phyloP scores from a whole-genome alignment of 2,797 vertebrate genomes.

The Helarctos malayanus region DNA sequence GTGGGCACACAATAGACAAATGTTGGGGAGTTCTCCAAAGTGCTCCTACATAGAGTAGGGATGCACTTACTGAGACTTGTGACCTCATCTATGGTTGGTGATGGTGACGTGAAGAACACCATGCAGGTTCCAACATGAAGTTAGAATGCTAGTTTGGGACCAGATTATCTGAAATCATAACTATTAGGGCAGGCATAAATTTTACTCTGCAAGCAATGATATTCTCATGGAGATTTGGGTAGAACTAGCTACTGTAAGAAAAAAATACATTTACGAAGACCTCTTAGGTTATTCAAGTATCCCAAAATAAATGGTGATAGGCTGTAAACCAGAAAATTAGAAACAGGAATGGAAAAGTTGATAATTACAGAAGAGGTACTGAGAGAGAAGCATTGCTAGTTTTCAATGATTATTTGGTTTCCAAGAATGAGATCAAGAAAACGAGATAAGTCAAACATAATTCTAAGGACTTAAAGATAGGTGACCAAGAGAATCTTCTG shows the following conservation, averaged over 20 bases:
- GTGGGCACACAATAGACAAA: neutral
- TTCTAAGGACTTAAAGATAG: neutral
- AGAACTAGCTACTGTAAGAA: constrained; percentile 10
- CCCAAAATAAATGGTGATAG: neutral
- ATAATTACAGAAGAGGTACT: neutral
- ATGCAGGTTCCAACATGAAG: neutral
- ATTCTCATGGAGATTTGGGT: neutral
- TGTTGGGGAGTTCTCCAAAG: neutral
- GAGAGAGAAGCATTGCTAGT: neutral
- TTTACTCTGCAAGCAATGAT: neutral
- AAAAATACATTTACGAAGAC: neutral
- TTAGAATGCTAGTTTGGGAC: neutral
- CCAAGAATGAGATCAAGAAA: neutral
- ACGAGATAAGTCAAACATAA: constrained; percentile 12
- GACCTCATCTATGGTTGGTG: neutral
- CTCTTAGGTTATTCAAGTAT: neutral
- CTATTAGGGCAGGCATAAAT: neutral
- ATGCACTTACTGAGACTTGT: neutral
- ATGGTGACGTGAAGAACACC: neutral
- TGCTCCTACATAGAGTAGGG: neutral
- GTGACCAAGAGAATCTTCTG: neutral
- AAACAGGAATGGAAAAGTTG: neutral
- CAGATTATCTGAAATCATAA: constrained; percentile 11
- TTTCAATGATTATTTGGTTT: neutral
- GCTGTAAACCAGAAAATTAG: neutral